Percentiles rank a stretch among this genome's conserved stretches.
phyloP scores from a whole-genome alignment of 1,140 invertebrate species.

The Sipha flava region DNA sequence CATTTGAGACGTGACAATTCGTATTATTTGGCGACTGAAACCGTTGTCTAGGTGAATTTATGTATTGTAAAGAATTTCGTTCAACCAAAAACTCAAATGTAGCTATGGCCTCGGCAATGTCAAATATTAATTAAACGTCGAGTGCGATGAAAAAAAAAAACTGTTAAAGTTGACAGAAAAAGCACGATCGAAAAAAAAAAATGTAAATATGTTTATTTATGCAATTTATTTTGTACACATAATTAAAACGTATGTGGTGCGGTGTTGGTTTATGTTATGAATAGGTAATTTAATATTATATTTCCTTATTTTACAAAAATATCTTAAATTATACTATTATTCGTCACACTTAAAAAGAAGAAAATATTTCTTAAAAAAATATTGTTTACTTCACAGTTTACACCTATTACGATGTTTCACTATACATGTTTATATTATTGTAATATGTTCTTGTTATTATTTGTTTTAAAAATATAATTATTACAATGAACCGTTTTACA shows the following conservation, averaged over 20 bases:
- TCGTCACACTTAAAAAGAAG: no score
- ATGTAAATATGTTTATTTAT: not conserved
- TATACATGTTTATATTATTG: no score
- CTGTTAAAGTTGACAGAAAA: not conserved
- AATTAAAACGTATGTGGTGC: not conserved
- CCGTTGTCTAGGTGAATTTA: not conserved
- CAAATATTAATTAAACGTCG: not conserved
- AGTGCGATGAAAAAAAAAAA: not conserved
- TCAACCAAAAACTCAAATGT: not conserved
- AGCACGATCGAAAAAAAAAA: not conserved
- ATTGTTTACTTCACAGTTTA: no score
- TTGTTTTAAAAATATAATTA: no score
- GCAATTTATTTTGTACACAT: not conserved
- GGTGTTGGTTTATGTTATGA: not conserved
- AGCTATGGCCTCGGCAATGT: not conserved
- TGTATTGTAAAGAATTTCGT: not conserved
- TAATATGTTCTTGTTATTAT: no score
- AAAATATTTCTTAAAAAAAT: no score
- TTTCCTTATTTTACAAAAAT: not conserved
- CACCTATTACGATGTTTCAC: no score
- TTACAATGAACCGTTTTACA: no score
- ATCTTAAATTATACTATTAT: no score
- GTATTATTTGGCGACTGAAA: not conserved
- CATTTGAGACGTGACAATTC: conserved; percentile 21
- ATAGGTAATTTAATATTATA: not conserved